Evolutionary conservation across 2,113 vertebrate species (phyloP).

Genomic region (sheep (Ovis aries)): DNA sequence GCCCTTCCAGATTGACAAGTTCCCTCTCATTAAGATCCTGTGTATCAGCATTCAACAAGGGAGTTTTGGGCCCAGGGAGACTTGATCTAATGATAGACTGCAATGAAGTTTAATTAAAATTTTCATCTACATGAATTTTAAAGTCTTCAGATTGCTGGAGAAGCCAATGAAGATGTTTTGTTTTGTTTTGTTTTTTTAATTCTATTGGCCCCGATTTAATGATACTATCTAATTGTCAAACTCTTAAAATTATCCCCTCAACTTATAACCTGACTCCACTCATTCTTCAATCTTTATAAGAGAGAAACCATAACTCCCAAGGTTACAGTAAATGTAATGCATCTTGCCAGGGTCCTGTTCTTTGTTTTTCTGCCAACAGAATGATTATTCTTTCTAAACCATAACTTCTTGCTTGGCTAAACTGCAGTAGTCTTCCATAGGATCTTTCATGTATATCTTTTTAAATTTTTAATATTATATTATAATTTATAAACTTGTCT

Average conservation of each 20-base stretch:
- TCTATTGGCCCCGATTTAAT: not conserved
- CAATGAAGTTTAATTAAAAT: constrained; percentile 29
- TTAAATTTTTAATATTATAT: not conserved
- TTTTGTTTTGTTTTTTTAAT: not conserved
- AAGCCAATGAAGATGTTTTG: not conserved
- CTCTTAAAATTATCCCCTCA: not conserved
- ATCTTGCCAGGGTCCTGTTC: not conserved
- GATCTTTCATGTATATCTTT: not conserved
- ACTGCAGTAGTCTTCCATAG: not conserved
- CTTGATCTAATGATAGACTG: not conserved
- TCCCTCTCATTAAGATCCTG: not conserved
- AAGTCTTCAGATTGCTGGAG: not conserved
- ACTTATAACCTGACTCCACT: not conserved
- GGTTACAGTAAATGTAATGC: not conserved
- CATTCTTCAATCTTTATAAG: not conserved
- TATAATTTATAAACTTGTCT: not conserved
- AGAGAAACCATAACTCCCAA: not conserved
- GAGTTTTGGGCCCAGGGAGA: not conserved
- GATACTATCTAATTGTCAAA: not conserved
- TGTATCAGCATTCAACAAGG: not conserved
- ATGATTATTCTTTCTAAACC: not conserved
- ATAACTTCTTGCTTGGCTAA: not conserved
- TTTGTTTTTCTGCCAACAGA: not conserved
- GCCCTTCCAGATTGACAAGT: not conserved
- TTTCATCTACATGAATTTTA: constrained; percentile 14